Percentiles rank a stretch among this genome's conserved stretches.
Conservation (phyloP, 2,113 vertebrate genomes). For the Cyrtonyx montezumae region DNA sequence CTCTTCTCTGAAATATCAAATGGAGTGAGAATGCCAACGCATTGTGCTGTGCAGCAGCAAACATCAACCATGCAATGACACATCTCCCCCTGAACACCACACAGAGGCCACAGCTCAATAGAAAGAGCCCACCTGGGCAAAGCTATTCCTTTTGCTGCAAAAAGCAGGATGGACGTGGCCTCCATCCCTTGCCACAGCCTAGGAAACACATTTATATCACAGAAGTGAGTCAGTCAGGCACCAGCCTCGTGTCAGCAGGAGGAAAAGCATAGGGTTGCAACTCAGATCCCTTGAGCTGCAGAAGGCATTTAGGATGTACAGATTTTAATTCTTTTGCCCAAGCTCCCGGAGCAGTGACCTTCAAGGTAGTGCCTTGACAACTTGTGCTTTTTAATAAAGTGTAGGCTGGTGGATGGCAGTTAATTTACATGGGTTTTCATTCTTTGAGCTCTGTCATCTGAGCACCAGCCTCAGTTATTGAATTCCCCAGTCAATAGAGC, state of each 20-base stretch:
- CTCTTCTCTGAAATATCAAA: neutral
- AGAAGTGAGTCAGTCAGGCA: neutral
- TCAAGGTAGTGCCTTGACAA: constrained; percentile 40
- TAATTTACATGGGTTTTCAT: constrained; percentile 53
- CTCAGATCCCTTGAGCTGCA: neutral
- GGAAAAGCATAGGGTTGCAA: neutral
- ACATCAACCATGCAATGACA: accelerated
- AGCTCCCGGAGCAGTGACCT: constrained; percentile 48
- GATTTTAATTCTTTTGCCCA: neutral
- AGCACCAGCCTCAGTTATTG: constrained; percentile 30
- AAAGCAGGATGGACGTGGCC: neutral
- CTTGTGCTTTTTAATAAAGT: constrained; percentile 54
- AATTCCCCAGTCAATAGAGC: constrained; percentile 53
- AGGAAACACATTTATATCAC: neutral
- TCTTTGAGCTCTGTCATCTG: constrained; percentile 42
- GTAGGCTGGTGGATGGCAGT: constrained; percentile 34
- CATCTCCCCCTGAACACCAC: neutral
- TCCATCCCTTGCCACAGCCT: neutral
- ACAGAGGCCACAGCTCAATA: neutral
- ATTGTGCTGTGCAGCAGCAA: neutral
- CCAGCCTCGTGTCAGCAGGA: neutral
- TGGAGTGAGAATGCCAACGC: neutral
- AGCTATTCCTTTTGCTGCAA: neutral
- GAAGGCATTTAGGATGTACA: neutral
- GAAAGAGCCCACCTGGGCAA: neutral